Percentiles rank a stretch among this genome's conserved stretches.
These are phyloP conservation scores for Serrognathus titanus DNA, from an alignment of 2,888 invertebrate genomes.

Conservation along the genomic window DNA sequence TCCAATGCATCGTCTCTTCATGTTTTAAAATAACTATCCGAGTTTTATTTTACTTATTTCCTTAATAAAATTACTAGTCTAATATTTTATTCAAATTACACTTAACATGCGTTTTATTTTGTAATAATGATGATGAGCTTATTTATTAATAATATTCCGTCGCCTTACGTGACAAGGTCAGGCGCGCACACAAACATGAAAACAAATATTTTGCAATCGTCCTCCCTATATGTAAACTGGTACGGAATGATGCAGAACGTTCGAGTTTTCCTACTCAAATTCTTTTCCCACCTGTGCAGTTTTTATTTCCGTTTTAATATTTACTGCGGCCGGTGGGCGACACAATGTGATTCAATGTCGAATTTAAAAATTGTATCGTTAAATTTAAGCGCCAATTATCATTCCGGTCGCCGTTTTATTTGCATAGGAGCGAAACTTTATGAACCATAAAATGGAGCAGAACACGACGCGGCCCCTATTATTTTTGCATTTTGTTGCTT, in stretches of 20 bases:
- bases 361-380: constrained; percentile 12
- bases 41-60: too few species aligned
- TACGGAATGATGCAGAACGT: not conserved
- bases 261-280: constrained; percentile 18
- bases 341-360: constrained; percentile 17
- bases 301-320: constrained; percentile 16
- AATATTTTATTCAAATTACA: too few species aligned
- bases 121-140: too few species aligned
- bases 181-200: too few species aligned
- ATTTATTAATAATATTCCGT: too few species aligned
- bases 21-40: not conserved
- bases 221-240: too few species aligned
- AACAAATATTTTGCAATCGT: not conserved
- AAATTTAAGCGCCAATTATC: constrained; percentile 1
- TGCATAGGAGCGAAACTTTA: not conserved
- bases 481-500: too few species aligned
- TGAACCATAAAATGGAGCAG: not conserved
- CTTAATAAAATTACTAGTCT: too few species aligned
- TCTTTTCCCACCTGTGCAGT: constrained; percentile 16
- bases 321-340: constrained; percentile 13
- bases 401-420: not conserved
- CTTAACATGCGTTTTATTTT: too few species aligned
- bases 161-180: too few species aligned
- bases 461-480: too few species aligned
- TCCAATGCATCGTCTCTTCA: not conserved